Evolutionary conservation across 2,797 vertebrate genomes (phyloP).

Genomic region (Astyanax mexicanus): DNA sequence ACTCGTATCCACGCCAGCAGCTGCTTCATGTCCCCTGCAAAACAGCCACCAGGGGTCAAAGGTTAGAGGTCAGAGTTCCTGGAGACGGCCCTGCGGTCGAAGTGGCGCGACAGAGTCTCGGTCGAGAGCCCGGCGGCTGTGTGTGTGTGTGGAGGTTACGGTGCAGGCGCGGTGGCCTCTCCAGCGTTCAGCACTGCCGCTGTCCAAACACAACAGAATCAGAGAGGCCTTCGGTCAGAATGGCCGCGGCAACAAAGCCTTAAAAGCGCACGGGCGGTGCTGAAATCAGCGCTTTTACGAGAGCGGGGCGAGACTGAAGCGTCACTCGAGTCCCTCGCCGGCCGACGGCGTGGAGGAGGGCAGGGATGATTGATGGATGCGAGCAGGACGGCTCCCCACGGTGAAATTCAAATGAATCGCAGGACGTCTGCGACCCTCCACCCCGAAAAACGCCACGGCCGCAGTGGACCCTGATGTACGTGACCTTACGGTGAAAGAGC

Average conservation of each 20-base stretch:
- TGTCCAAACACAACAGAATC: slow-evolving; percentile 47
- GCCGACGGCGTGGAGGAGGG: not conserved
- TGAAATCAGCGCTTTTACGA: slow-evolving; percentile 13
- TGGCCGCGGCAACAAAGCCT: slow-evolving; percentile 45
- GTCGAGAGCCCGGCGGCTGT: not conserved
- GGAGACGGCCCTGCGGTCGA: slow-evolving; percentile 78
- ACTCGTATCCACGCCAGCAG: slow-evolving; percentile 94
- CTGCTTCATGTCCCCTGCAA: slow-evolving; percentile 86
- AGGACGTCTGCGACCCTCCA: slow-evolving; percentile 28
- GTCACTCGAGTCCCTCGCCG: not conserved
- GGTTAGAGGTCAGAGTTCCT: slow-evolving; percentile 79
- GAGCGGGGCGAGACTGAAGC: not conserved
- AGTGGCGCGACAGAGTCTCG: slow-evolving; percentile 78
- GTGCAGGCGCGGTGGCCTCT: not conserved
- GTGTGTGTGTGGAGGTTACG: not conserved
- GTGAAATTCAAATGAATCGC: slow-evolving; percentile 46
- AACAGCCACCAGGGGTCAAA: slow-evolving; percentile 67
- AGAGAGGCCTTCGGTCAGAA: slow-evolving; percentile 3
- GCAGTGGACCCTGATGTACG: not conserved
- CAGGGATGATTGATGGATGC: slow-evolving; percentile 47
- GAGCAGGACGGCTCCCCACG: slow-evolving; percentile 14
- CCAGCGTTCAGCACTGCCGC: not conserved
- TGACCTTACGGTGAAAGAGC: not conserved
- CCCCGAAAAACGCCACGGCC: not conserved
- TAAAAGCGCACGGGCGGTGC: slow-evolving; percentile 45